Percentiles rank a stretch among this genome's conserved stretches.
Conservation (phyloP, 2,113 vertebrate species). For the Misgurnus anguillicaudatus region DNA sequence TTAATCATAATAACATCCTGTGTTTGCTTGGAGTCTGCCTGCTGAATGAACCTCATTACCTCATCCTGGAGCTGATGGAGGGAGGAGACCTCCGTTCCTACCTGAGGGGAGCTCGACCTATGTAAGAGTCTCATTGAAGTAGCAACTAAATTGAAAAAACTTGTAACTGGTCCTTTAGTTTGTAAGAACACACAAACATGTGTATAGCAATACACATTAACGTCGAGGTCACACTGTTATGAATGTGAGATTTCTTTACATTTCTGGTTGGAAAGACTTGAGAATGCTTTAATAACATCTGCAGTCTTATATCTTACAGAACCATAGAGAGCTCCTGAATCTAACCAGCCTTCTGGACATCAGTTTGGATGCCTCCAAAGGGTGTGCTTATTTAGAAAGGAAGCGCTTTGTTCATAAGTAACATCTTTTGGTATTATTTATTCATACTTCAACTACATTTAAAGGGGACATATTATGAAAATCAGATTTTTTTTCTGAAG, state of each 20-base stretch:
- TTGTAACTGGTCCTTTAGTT: no score
- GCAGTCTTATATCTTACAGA: slow-evolving; percentile 57
- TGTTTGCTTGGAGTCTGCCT: slow-evolving; percentile 75
- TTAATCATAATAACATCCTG: slow-evolving; percentile 80
- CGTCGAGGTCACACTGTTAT: no score
- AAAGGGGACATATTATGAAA: no score
- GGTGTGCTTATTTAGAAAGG: slow-evolving; percentile 78
- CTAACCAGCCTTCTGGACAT: slow-evolving; percentile 71
- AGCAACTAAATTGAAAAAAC: no score
- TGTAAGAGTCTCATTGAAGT: slow-evolving; percentile 15
- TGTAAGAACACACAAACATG: no score
- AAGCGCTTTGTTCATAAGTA: slow-evolving; percentile 83
- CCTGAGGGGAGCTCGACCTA: slow-evolving; percentile 69
- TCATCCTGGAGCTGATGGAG: slow-evolving; percentile 80
- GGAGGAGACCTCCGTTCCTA: slow-evolving; percentile 77
- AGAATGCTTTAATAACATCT: background rate
- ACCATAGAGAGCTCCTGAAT: slow-evolving; percentile 63
- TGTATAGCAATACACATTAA: no score
- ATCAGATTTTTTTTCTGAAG: no score
- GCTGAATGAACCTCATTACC: slow-evolving; percentile 76
- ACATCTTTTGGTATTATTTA: background rate
- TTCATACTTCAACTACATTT: no score
- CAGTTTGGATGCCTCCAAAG: slow-evolving; percentile 76
- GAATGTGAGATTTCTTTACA: no score
- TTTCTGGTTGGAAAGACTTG: no score